Evolutionary conservation across 1,140 invertebrate species (phyloP), one percentile per base, ranked within the genome.

Genomic region (Drosophila burlai): DNA sequence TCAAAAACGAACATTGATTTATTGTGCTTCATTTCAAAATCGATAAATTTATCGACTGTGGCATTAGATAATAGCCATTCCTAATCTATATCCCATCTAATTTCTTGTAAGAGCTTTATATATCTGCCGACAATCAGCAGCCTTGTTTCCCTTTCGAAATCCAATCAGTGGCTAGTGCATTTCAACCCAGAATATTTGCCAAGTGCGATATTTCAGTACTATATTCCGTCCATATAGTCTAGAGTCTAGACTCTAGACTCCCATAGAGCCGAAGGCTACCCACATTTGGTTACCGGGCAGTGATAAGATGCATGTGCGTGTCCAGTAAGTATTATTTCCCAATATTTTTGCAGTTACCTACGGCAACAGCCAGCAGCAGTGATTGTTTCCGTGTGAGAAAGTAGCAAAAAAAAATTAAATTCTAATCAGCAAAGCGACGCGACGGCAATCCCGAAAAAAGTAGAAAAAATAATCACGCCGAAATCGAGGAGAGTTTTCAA

Each of bases 261-360:
- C 5, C 11, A 2, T 9, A 16, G 24, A 13, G 40, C 24, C 24
- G 59, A 54, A 58, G 43, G 64, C 58, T 45, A 43, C 40, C 13
- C 34, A 46, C 34, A 52, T 76, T 72, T 65, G 49, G 80, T 82
- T 82, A 82, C 80, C 47, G 80, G 59, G 80, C 58, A 45, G 67
- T 50, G 80, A 82, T 82, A 82, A 82, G 80, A 67, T 71, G 29
- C 15, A 1, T 52, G 71, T 67, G 57, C 45, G 52, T 68, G 63
- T 78, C 57, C 67, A 50, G 50, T 36, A n/a, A 34, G 18, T 34
- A 71, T 24, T 31, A 46, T 15, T 31, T 47, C 1, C 43, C 64
- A 47, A 67, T 40, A 57, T 57, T 55, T 29, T 46, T 38, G 13
- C 58, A 74, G 72, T 74, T 75, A 75, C 72, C 72, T 74, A 75